Percentiles rank a stretch among this genome's conserved stretches.
Evolutionary conservation across 2,888 invertebrate genomes (phyloP).

Genomic region (Rotaria macrura): DNA sequence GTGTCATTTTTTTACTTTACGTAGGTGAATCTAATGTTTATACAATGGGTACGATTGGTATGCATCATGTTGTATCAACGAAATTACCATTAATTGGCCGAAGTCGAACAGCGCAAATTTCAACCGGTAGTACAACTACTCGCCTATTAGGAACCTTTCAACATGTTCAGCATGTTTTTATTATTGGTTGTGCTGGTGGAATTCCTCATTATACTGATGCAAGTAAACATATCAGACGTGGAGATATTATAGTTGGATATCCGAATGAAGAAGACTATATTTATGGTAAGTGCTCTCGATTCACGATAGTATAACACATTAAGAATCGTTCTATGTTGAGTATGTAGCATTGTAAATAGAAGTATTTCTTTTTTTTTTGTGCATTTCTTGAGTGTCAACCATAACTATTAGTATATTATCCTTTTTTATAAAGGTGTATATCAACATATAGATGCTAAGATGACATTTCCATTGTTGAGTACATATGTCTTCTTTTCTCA

Average conservation of each 20-base stretch:
- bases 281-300: not conserved
- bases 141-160: constrained; percentile 70
- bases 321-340: not conserved
- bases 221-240: constrained; percentile 76
- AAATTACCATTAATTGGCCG: constrained; percentile 82
- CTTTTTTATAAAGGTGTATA: not conserved
- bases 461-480: not conserved
- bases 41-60: constrained; percentile 85
- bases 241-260: constrained; percentile 47
- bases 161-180: constrained; percentile 76
- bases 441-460: not conserved
- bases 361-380: not conserved
- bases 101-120: constrained; percentile 46
- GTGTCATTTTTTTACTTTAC: not conserved
- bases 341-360: not conserved
- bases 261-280: constrained; percentile 35
- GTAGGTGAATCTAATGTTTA: constrained; percentile 95
- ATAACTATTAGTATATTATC: not conserved
- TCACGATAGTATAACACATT: no score
- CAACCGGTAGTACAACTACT: constrained; percentile 48
- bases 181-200: constrained; percentile 90
- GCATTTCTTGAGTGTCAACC: not conserved
- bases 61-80: constrained; percentile 87
- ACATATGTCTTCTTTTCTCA: not conserved
- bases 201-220: constrained; percentile 93